Base-by-base conservation (phyloP, 2,797 vertebrate genomes). In the Tolypeutes matacus region DNA sequence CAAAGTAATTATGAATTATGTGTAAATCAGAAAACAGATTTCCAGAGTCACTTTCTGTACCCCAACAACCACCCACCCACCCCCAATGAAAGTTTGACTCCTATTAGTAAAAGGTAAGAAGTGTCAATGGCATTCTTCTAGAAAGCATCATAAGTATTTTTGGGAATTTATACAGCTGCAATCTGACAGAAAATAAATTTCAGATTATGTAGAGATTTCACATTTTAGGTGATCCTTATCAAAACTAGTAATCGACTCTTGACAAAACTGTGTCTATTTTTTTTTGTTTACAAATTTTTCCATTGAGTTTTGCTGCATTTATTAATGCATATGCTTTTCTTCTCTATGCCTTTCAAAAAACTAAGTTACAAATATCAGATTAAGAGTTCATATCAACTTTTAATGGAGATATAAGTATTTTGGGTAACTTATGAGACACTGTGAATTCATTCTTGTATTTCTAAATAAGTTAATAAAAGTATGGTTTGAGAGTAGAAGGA, bases 131-230 rank as follows among this genome's bases (percentile, higher is more conserved):
- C 12, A n/a, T 1, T 13, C 4, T 51, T 65, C 65, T 64, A 70
- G 39, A 46, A 60, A 31, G 9, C 10, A 25, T 64, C 20, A 69
- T 27, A 73, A 27, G 39, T 1, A 72, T 78, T 91, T 90, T 56
- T n/a, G 12, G 10, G 25, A 3, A 86, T 56, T 83, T 77, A 82
- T 29, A 75, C 3, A 83, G 5, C 20, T 51, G 1, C 1, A 56
- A 56, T 76, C 5, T 88, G 70, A 86, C 7, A 85, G 15, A 27
- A 93, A 78, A 46, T 76, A 80, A 9, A 82, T 94, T 92, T 96
- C 42, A 89, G 8, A 56, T 34, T 92, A 6, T n/a, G 12, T 29
- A 94, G 36, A 91, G 53, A 84, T 73, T 80, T 96, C 9, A 56
- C 42, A 53, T 80, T 91, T 60, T 56, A 36, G 2, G 21, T 56